Evolutionary conservation across 2,888 invertebrate genomes (phyloP).

Genomic region (Hymenopus coronatus): DNA sequence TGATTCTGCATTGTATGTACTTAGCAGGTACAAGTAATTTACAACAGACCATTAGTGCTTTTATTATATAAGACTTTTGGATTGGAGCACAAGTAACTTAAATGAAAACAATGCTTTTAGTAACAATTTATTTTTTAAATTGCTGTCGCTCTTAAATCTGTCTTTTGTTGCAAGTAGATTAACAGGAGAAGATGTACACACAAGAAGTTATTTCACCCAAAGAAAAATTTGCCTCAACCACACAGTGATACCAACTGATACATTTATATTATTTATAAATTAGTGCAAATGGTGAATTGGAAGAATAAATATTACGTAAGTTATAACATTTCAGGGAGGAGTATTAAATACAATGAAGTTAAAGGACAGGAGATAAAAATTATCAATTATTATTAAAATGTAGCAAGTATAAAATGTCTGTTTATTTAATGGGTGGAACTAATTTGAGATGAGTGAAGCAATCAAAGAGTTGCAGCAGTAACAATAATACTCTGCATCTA

Average conservation of each 20-base stretch:
- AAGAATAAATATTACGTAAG: slow-evolving; percentile 3
- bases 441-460: background rate
- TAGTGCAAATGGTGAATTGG: slow-evolving; percentile 12
- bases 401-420: background rate
- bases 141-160: background rate
- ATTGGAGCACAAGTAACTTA: background rate
- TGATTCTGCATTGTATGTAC: no score
- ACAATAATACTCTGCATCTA: background rate
- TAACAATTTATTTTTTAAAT: background rate
- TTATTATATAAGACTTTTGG: no score
- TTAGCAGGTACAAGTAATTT: no score
- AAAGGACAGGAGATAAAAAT: background rate
- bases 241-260: slow-evolving; percentile 16
- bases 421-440: background rate
- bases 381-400: background rate
- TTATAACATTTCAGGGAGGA: background rate
- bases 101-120: background rate
- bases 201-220: background rate
- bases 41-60: no score
- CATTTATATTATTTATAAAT: slow-evolving; percentile 5
- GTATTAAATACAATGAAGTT: background rate
- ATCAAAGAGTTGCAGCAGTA: background rate
- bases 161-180: slow-evolving; percentile 7
- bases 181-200: background rate
- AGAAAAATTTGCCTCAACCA: slow-evolving; percentile 15